Base-by-base conservation (phyloP, 2,797 vertebrate genomes). In the Chrysolophus pictus region DNA sequence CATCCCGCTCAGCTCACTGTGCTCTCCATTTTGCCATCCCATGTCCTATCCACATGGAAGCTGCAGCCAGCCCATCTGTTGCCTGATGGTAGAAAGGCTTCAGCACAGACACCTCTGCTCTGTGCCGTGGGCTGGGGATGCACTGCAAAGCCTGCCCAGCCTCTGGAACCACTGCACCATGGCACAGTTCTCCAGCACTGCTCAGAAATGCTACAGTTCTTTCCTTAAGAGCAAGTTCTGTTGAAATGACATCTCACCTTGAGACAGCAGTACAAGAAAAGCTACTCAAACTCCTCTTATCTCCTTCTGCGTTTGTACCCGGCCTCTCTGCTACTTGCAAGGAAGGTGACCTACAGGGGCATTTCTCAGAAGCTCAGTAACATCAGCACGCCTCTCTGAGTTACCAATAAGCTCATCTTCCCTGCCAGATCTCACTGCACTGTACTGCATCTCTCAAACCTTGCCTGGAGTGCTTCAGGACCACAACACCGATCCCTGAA, bases 401-500 rank as follows among this genome's bases (percentile, higher is more conserved):
- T 75, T 41, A 67, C 26, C 56, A 78, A 41, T 62, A 59, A 87
- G 82, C 24, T 83, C 6, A 2, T 41, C 90, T 71, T 91, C 74
- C 49, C 89, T 63, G 53, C 44, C 8, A 2, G 6, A 8, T 18
- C 65, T 46, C 49, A 35, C 64, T 65, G 74, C 53, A 23, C 63
- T 74, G 75, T 62, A 72, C 76, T 76, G 22, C 65, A 78, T 18
- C 73, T 71, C 42, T 78, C 65, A 56, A 14, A 71, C 26, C 56
- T 65, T 51, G 60, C 21, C 69, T 62, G 2, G 19, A 94, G 87
- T 0, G 1, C 84, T 28, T 62, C 29, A 33, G 12, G 87, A 87
- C 84, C 79, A 59, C 73, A 64, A 51, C 65, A 75, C 39, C 74
- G 47, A 15, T 35, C 76, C 90, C 75, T 91, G 81, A 84, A 94